Base-by-base conservation (phyloP, 1,140 invertebrate species). In the Microvelia longipes region DNA sequence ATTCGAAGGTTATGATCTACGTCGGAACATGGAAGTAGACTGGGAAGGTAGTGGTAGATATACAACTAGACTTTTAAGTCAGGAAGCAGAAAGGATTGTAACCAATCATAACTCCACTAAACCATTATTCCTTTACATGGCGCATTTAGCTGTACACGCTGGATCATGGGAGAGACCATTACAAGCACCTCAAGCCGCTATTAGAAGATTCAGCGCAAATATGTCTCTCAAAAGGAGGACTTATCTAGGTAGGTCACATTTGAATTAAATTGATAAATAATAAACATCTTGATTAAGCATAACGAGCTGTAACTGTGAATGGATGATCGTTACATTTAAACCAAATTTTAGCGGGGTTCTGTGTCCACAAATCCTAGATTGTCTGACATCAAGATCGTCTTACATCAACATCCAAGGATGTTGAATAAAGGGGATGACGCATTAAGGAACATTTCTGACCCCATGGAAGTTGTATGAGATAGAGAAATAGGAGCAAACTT, bases 61-160 rank as follows among this genome's bases (percentile, higher is more conserved):
- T 74, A 80, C 84, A 5, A 87, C 86, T 1, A 81, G 85, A 67
- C 69, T 87, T 24, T 82, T 86, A 69, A 83, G 85, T 0, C 74
- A 83, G 0, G 80, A 84, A 73, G 83, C 85, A 0, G 77, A 82
- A n/a, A 73, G 77, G 24, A 77, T 86, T 2, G 86, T 88, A n/a
- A 70, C 75, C 1, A 76, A 77, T 2, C 85, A 87, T 68, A 75
- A 85, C 62, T 70, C 69, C 0, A 66, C 71, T 1, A 76, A 77
- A 70, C 85, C 86, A 0, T 72, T 88, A 28, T 88, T 84, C 77
- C 77, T 88, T 0, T 83, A 86, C 74, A 71, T 88, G n/a, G 79
- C 83, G 1, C 85, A 87, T 74, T 75, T 84, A 1, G 85, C 85
- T 0, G 79, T 82, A 1, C 87, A 88, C 73, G 73, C 80, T 19